Base-by-base conservation (phyloP, 2,888 invertebrate genomes). In the Hirtodrosophila histrioides region DNA sequence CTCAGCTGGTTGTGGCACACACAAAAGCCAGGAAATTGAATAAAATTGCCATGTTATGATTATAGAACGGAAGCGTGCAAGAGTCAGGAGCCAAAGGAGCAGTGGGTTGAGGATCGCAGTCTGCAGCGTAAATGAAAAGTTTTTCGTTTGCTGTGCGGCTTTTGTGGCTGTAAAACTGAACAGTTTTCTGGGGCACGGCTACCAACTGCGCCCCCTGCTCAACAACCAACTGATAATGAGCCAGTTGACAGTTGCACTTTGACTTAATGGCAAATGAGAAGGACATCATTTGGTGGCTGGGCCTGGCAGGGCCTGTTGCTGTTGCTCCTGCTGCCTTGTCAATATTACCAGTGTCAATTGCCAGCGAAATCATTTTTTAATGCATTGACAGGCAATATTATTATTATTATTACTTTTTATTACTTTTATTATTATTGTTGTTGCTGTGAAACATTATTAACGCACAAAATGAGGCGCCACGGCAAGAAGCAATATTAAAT, bases 31-130 rank as follows among this genome's bases (percentile, higher is more conserved):
- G 78, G 84, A 79, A 83, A 79, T 79, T 79, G 84, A 79, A 84
- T 80, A 76, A 83, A 79, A 79, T 84, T 80, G 78, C 80, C 78
- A 80, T 84, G 81, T 79, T 84, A 80, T 80, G 80, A 73, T 79
- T 83, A 76, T 79, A 39, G 57, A 78, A 69, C 75, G 83, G 77
- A 77, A 82, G 75, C 57, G 61, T 81, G 69, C 69, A 62, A 49
- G 37, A 58, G 71, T 41, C 57, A 56, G 55, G 33, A 45, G 36
- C 24, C 41, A 33, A 45, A 46, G 69, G 23, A 41, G 43, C 29
- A 4, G 3, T 7, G 31, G 31, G 8, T 2, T 7, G 31, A 7
- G 8, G 8, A 31, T 8, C 36, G 35, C 55, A 41, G 27, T 54
- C 17, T 53, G 50, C 63, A 49, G 39, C 35, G 56, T 27, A 46